Evolutionary conservation across 2,797 vertebrate genomes (phyloP), one percentile per base, ranked within the genome.

Genomic region (Choloepus didactylus): DNA sequence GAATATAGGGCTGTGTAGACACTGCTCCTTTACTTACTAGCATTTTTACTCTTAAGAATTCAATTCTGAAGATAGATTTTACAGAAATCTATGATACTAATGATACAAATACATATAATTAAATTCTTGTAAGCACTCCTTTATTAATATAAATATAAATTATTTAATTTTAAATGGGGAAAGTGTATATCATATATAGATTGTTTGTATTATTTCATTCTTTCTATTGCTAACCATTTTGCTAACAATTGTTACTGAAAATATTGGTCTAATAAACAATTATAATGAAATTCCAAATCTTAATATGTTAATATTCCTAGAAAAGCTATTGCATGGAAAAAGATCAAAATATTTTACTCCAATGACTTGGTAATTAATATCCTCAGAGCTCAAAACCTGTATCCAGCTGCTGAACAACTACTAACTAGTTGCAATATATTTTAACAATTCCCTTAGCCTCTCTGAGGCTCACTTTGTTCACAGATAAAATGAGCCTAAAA

Each of bases 181-280:
- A 77, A 54, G 0, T 64, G 12, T 64, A 54, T 41, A 38, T 44
- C 11, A n/a, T 49, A 14, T 54, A 12, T 69, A 14, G 6, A 64
- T 92, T 56, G 62, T 75, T 66, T 51, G 59, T 95, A 84, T 93
- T 5, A 67, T 44, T 85, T 59, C 35, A 56, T 38, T 94, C n/a
- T 27, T 6, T 79, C 9, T 89, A n/a, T 69, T 21, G 15, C 66
- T 80, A 41, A 38, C 38, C 15, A 59, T 67, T 87, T 94, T 75
- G 9, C 23, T 73, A 31, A 79, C 54, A 70, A 76, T 51, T 60
- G 56, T 21, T 85, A 69, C 5, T 7, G 10, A 31, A 31, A 64
- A 64, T 31, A 64, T 64, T 64, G 29, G 27, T 31, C 62, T 64
- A 86, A 80, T 25, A 31, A 69, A n/a, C 23, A 49, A 10, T 35